Evolutionary conservation across 2,888 invertebrate species (phyloP), one percentile per base, ranked within the genome.

Genomic region (Apodemia hepburni): DNA sequence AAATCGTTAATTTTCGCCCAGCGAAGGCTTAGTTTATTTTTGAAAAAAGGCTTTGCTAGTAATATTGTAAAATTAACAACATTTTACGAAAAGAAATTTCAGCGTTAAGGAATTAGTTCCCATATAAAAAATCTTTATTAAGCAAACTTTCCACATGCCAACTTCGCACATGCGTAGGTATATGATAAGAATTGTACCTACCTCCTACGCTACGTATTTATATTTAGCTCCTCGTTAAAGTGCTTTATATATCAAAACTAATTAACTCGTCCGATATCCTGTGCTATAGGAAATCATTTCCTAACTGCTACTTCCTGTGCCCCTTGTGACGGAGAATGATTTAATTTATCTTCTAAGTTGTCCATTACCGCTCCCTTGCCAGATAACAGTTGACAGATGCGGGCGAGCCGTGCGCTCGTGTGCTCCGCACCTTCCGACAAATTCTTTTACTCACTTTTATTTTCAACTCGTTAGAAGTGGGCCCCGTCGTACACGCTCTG

Each of bases 321-420:
- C 85, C 82, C 81, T 85, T 84, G 78, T 76, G 80, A 77, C 76
- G 75, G 78, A 79, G 79, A 79, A 78, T 77, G 80, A 84, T 85
- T 81, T 79, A 85, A 86, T 86, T 87, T 87, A 84, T 87, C 83
- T 82, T 73, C 71, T 81, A 79, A 82, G 79, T 83, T 80, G 79
- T 81, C 87, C 86, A 85, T 89, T 87, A 89, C 80, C 75, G 78
- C 81, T 76, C 84, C 84, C 85, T 81, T 78, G 73, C 76, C 73
- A 82, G 87, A 86, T 86, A 85, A 85, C 77, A 76, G 82, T 83
- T 76, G 81, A 75, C 78, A 78, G 79, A 73, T 75, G 74, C 75
- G 73, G 70, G 74, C 79, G 77, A 71, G 72, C 73, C 78, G 76
- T 71, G 68, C 84, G 81, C 74, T 69, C 75, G 73, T 64, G 65